These are phyloP conservation scores for Tenodera sinensis DNA, from an alignment of 2,888 invertebrate species.

Conservation along the genomic window DNA sequence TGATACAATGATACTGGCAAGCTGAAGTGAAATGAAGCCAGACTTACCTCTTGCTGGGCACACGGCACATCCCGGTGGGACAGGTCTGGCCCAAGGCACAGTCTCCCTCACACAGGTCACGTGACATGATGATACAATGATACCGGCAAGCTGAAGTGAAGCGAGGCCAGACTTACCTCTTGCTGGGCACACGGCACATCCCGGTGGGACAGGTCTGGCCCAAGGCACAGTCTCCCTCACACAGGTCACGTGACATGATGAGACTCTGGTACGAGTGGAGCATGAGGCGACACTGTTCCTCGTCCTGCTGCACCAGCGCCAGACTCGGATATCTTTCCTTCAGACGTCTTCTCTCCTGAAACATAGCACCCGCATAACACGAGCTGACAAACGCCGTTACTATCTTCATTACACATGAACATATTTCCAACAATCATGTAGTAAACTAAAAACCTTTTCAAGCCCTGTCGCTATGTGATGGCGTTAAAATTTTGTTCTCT, in stretches of 20 bases:
- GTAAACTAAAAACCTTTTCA: no score
- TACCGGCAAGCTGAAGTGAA: no score
- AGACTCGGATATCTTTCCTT: slow-evolving; percentile 81
- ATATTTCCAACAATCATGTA: no score
- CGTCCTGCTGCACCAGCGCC: slow-evolving; percentile 67
- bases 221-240: slow-evolving; percentile 81
- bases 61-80: slow-evolving; percentile 71
- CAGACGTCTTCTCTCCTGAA: slow-evolving; percentile 75
- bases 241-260: slow-evolving; percentile 72
- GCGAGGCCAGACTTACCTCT: slow-evolving; percentile 41
- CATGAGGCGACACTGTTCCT: slow-evolving; percentile 71
- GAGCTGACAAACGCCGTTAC: no score
- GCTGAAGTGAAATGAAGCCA: no score
- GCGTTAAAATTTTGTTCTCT: no score
- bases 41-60: slow-evolving; percentile 46
- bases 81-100: slow-evolving; percentile 80
- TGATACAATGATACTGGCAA: no score
- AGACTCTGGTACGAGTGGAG: slow-evolving; percentile 81
- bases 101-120: slow-evolving; percentile 82
- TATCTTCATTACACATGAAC: no score
- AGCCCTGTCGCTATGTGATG: no score
- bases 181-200: slow-evolving; percentile 53
- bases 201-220: slow-evolving; percentile 85
- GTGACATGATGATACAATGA: no score
- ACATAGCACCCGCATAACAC: slow-evolving; percentile 1